Percentiles rank a stretch among this genome's conserved stretches.
Evolutionary conservation across 2,888 invertebrate species (phyloP).

Genomic region (Mystacides longicornis): DNA sequence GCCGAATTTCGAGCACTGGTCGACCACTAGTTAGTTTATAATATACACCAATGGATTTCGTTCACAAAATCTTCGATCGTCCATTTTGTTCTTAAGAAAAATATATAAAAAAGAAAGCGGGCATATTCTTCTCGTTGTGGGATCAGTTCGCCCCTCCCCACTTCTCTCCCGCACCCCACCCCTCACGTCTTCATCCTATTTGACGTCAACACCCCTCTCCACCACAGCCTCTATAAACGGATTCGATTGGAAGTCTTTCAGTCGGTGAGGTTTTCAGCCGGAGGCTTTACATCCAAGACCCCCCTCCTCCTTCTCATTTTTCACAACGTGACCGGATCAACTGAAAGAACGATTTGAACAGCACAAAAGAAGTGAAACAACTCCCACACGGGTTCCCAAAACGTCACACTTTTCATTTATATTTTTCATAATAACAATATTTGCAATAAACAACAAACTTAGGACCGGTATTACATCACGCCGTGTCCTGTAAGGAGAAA

Average conservation of each 20-base stretch:
- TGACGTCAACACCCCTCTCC: background rate
- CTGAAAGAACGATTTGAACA: conserved; percentile 26
- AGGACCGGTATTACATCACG: too few relatives aligned
- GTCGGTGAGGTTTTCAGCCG: conserved; percentile 12
- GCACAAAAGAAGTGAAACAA: conserved; percentile 15
- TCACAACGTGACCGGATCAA: conserved; percentile 63
- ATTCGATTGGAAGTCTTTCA: conserved; percentile 5
- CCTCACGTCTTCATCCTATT: too few relatives aligned
- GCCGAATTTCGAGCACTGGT: too few relatives aligned
- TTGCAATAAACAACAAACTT: too few relatives aligned
- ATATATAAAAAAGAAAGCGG: background rate
- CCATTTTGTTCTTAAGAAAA: too few relatives aligned
- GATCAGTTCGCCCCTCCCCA: background rate
- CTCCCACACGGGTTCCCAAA: background rate
- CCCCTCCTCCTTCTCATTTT: conserved; percentile 55
- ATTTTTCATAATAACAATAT: too few relatives aligned
- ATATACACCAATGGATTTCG: too few relatives aligned
- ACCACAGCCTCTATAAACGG: background rate
- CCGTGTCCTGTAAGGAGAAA: too few relatives aligned
- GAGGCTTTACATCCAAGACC: conserved; percentile 27
- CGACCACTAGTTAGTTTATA: too few relatives aligned
- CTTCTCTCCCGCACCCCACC: background rate
- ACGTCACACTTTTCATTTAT: too few relatives aligned
- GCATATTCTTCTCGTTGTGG: background rate
- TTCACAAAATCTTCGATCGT: too few relatives aligned